Evolutionary conservation across 2,888 invertebrate genomes (phyloP).

Genomic region (Catocala fraxini): DNA sequence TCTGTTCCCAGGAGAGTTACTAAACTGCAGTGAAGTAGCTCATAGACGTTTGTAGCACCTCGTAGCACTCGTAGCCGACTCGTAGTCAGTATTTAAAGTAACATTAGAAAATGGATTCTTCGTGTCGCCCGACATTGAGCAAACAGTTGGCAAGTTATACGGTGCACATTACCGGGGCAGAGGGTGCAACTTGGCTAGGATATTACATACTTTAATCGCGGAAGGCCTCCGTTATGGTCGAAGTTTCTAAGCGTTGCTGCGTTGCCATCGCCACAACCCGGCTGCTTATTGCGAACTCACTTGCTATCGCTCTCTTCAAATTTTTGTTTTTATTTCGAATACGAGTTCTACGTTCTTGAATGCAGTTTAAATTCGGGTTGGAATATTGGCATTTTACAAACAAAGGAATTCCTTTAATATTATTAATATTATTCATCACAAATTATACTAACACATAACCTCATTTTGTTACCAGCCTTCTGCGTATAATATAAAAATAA

Average conservation of each 20-base stretch:
- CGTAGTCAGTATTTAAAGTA: constrained; percentile 18
- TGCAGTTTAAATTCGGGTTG: constrained; percentile 21
- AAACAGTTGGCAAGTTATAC: constrained; percentile 17
- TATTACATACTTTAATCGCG: constrained; percentile 79
- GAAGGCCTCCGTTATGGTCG: constrained; percentile 72
- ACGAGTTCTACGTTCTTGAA: constrained; percentile 32
- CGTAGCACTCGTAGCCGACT: constrained; percentile 7
- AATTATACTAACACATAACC: too few relatives aligned
- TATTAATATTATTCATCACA: too few relatives aligned
- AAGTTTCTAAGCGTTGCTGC: constrained; percentile 61
- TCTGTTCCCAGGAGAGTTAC: constrained; percentile 16
- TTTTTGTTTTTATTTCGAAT: constrained; percentile 44
- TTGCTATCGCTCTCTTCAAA: constrained; percentile 55
- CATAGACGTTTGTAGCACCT: constrained; percentile 10
- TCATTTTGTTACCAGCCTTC: too few relatives aligned
- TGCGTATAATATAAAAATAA: too few relatives aligned
- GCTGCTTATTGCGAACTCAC: constrained; percentile 67
- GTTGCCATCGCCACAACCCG: constrained; percentile 52
- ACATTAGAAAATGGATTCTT: constrained; percentile 30
- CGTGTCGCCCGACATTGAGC: constrained; percentile 10
- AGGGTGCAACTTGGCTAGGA: constrained; percentile 60
- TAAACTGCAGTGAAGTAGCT: constrained; percentile 23
- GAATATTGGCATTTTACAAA: constrained; percentile 16
- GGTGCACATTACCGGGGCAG: constrained; percentile 58
- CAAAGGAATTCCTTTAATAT: too few relatives aligned